Base-by-base conservation (phyloP, 2,113 vertebrate genomes). In the Ginglymostoma cirratum region DNA sequence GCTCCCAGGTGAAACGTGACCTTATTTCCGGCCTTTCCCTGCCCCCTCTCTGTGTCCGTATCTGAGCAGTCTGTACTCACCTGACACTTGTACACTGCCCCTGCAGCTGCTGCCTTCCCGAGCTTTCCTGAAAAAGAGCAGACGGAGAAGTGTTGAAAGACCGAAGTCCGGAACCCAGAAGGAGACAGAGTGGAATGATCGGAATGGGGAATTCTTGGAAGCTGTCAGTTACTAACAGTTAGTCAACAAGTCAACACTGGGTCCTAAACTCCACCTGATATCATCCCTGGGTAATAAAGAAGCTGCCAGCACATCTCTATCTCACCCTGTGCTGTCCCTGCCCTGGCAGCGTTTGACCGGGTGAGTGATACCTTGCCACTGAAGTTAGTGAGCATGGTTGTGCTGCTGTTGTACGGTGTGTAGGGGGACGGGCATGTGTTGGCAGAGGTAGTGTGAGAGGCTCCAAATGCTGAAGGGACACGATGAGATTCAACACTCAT, bases 201-300 rank as follows among this genome's bases (percentile, higher is more conserved):
- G 87, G 87, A 90, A 90, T 90, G 87, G 30, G 52, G 52, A 90
- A 90, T 90, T 90, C 52, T 90, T 90, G 87, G 87, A 90, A 90
- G 87, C 87, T 90, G 24, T 61, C 87, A 61, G 87, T 61, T 17
- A 5, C 12, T 90, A 14, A 90, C 87, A 90, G 45, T 89, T 14
- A 61, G 87, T 34, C 87, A 90, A 30, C 52, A 90, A 27, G 87
- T 61, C 52, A 17, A 34, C 52, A 61, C 87, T 34, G 87, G 87
- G 87, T 90, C 87, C 87, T 61, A 90, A 90, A 34, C 87, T 90
- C 87, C 87, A 90, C 87, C 87, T 27, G 27, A 30, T 27, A 1
- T 34, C 87, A 34, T 4, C 85, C 14, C 0, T 61, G 4, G 30
- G 15, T 27, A 52, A 48, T 27, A 61, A 12, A 30, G 55, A 85